These are phyloP conservation scores for Cephus spinipes DNA, from an alignment of 2,888 invertebrate genomes.

Conservation along the genomic window DNA sequence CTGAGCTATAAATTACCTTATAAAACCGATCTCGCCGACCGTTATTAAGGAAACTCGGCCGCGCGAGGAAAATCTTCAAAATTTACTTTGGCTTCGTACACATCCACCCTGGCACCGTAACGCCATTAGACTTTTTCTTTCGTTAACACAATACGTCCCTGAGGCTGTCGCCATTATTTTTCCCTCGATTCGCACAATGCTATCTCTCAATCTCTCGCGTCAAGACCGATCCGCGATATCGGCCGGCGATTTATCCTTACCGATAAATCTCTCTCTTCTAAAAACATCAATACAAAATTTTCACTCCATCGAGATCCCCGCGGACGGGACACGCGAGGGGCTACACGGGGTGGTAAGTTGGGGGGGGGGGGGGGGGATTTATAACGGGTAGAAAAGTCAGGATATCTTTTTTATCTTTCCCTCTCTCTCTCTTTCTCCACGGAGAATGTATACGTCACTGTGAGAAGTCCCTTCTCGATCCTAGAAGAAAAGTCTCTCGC, in stretches of 20 bases:
- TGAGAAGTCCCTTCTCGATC: background rate
- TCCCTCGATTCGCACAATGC: background rate
- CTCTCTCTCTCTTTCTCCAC: background rate
- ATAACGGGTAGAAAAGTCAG: background rate
- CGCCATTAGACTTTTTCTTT: background rate
- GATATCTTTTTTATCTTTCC: background rate
- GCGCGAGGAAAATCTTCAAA: background rate
- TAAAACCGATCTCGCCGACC: constrained; percentile 7
- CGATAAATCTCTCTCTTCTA: constrained; percentile 54
- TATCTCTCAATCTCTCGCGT: background rate
- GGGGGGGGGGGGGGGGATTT: background rate
- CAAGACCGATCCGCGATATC: constrained; percentile 23
- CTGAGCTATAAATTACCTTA: constrained; percentile 27
- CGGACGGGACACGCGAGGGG: constrained; percentile 12
- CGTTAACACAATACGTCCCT: background rate
- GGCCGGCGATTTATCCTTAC: constrained; percentile 38
- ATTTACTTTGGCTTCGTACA: background rate
- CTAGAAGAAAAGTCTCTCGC: background rate
- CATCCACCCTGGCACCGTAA: background rate
- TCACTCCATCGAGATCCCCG: constrained; percentile 28
- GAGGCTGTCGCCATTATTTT: background rate
- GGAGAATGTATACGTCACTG: background rate
- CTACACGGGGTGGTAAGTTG: background rate
- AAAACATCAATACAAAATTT: constrained; percentile 57
- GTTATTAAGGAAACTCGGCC: constrained; percentile 1